These are phyloP conservation scores for Pipistrellus pygmaeus DNA, from an alignment of 2,797 vertebrate genomes.

Conservation along the genomic window DNA sequence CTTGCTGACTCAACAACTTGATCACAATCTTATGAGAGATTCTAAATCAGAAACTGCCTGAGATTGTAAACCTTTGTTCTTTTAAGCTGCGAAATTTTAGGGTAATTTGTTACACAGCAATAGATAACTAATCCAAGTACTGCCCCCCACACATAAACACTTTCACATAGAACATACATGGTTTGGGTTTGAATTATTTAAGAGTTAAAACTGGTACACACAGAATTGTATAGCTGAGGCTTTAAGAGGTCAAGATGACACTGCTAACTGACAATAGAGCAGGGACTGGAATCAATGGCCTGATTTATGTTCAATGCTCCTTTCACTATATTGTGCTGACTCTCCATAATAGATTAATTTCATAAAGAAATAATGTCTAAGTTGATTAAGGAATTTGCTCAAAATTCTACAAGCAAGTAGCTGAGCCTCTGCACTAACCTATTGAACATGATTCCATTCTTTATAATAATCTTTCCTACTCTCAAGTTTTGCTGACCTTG, in stretches of 20 bases:
- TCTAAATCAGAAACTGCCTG: not conserved
- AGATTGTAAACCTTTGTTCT: not conserved
- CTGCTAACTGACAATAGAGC: not conserved
- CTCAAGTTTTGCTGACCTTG: constrained; percentile 45
- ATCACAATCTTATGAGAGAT: not conserved
- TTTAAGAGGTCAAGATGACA: not conserved
- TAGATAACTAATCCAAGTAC: not conserved
- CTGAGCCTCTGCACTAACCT: constrained; percentile 30
- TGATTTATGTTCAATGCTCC: not conserved
- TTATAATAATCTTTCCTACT: constrained; percentile 46
- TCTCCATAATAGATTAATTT: constrained; percentile 47
- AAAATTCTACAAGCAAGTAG: constrained; percentile 49
- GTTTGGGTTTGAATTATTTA: not conserved
- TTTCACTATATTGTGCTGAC: not conserved
- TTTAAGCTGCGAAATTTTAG: not conserved
- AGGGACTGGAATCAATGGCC: not conserved
- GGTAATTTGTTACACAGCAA: not conserved
- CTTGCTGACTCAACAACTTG: not conserved
- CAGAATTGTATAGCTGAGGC: constrained; percentile 18
- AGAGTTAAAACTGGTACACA: not conserved
- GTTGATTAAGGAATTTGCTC: constrained; percentile 62
- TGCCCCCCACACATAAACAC: not conserved
- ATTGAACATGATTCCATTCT: not conserved
- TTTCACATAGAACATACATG: not conserved
- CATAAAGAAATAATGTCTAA: constrained; percentile 54